A percentile compares a stretch with the other conserved stretches of the same genome.
These are phyloP conservation scores for Habropoda laboriosa DNA, from an alignment of 1,140 invertebrate species.

Conservation along the genomic window DNA sequence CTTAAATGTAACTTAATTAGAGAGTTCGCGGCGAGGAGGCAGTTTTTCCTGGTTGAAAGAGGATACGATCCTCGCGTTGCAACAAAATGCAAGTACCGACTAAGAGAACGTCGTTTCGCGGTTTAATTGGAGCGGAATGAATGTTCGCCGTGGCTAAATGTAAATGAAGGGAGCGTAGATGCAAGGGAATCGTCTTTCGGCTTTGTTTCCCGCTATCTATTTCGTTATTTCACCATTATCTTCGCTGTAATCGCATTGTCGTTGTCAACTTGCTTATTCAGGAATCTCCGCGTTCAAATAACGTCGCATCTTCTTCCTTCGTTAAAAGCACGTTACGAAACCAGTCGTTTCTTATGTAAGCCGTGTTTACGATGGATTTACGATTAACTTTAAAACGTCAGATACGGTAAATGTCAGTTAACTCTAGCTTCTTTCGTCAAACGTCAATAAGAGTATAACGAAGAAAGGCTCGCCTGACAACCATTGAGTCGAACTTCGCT, in stretches of 20 bases:
- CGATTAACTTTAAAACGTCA: no score
- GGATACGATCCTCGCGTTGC: conserved; percentile 58
- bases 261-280: not conserved
- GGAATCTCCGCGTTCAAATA: not conserved
- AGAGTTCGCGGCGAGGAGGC: conserved; percentile 41
- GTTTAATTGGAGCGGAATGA: conserved; percentile 67
- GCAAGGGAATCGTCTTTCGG: conserved; percentile 46
- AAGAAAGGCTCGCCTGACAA: no score
- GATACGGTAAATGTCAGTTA: no score
- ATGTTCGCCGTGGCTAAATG: conserved; percentile 59
- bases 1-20: conserved; percentile 64
- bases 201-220: conserved; percentile 32
- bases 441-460: no score
- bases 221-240: not conserved
- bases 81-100: conserved; percentile 56
- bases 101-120: conserved; percentile 50
- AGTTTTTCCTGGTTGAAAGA: conserved; percentile 52
- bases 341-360: no score
- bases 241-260: conserved; percentile 19
- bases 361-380: no score
- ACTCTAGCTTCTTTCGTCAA: no score
- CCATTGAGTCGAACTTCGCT: no score
- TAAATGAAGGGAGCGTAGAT: conserved; percentile 44
- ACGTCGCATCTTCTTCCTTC: not conserved
- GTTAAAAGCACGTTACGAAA: not conserved